Evolutionary conservation across 2,888 invertebrate genomes (phyloP).

Genomic region (Drosophila dives): DNA sequence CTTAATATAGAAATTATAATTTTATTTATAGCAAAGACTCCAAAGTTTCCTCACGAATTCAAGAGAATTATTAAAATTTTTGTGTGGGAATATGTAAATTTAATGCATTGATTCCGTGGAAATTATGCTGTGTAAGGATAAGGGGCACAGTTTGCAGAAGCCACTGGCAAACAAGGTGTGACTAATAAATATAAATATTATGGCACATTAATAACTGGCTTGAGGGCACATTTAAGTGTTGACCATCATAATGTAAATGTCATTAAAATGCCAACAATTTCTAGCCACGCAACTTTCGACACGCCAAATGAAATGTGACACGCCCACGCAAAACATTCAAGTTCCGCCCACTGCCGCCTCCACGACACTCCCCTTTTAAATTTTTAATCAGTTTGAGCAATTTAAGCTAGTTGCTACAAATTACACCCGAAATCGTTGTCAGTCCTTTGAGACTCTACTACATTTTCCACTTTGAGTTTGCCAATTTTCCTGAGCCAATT

Average conservation of each 20-base stretch:
- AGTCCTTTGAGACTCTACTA: constrained; percentile 8
- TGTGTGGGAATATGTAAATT: constrained; percentile 40
- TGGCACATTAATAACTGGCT: constrained; percentile 65
- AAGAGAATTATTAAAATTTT: constrained; percentile 17
- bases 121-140: background rate
- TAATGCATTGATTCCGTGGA: constrained; percentile 28
- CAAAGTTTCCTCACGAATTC: constrained; percentile 4
- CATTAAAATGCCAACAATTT: constrained; percentile 68
- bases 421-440: constrained; percentile 44
- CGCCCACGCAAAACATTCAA: constrained; percentile 36
- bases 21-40: background rate
- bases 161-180: constrained; percentile 8
- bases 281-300: constrained; percentile 56
- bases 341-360: background rate
- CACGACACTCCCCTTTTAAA: constrained; percentile 16
- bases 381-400: constrained; percentile 38
- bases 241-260: constrained; percentile 52
- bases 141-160: constrained; percentile 1
- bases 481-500: constrained; percentile 22
- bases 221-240: constrained; percentile 30
- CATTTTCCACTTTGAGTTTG: constrained; percentile 21
- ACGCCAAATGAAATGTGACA: constrained; percentile 61
- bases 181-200: constrained; percentile 54
- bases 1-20: constrained; percentile 26
- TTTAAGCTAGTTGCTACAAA: constrained; percentile 46